phyloP scores from a whole-genome alignment of 1,140 invertebrate genomes.

The Episyrphus balteatus region DNA sequence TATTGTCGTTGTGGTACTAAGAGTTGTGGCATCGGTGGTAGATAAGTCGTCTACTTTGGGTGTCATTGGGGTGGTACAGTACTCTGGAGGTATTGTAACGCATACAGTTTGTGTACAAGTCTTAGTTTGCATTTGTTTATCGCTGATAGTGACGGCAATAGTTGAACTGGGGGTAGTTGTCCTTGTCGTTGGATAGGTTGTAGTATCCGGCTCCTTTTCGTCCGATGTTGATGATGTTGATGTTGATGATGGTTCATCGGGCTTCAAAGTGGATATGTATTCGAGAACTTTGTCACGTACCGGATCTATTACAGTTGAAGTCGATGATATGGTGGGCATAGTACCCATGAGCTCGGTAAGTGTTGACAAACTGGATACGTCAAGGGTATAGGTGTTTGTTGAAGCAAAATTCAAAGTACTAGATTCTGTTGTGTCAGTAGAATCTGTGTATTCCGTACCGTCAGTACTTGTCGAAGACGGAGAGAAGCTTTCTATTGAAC shows the following conservation, averaged over 20 bases:
- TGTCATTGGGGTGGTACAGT: background rate
- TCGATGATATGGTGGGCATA: background rate
- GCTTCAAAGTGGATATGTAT: background rate
- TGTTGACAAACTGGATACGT: too few species aligned
- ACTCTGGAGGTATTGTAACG: too few species aligned
- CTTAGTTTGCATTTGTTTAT: constrained; percentile 10
- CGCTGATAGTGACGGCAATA: constrained; percentile 5
- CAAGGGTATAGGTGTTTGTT: background rate
- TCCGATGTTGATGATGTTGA: constrained; percentile 8
- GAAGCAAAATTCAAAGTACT: background rate
- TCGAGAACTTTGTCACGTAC: background rate
- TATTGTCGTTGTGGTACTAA: constrained; percentile 10
- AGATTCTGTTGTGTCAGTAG: background rate
- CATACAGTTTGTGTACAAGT: constrained; percentile 7
- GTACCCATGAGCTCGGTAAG: background rate
- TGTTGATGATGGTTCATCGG: constrained; percentile 4
- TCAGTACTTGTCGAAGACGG: background rate
- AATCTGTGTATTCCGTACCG: background rate
- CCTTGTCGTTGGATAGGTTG: constrained; percentile 2
- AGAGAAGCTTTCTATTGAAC: too few species aligned
- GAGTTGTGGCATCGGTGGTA: constrained; percentile 17
- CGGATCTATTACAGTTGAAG: background rate
- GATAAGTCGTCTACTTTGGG: constrained; percentile 5
- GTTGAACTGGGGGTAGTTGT: constrained; percentile 6
- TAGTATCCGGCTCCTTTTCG: constrained; percentile 2